Base-by-base conservation (phyloP, 2,797 vertebrate species). In the Peromyscus eremicus region DNA sequence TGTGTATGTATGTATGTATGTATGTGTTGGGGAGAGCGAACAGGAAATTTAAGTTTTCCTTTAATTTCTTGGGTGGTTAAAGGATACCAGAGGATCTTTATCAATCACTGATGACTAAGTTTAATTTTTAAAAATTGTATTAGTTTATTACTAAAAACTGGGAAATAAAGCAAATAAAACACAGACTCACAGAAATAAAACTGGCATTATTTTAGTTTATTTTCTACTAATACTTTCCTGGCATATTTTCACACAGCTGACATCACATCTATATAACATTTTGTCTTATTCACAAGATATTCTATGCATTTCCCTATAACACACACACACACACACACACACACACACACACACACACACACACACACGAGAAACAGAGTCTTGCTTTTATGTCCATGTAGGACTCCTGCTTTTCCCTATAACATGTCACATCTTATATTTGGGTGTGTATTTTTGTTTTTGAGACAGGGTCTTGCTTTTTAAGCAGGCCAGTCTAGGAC, bases 111-210 rank as follows among this genome's bases (percentile, higher is more conserved):
- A 34, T 64, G 43, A 46, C n/a, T 86, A 91, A 46, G 12, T 88
- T 70, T 71, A 66, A 55, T 49, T 52, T 52, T 70, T 29, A 60
- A 92, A 64, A 80, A 37, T 19, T 34, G 25, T 21, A 40, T 86
- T 64, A 75, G 49, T 66, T 96, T 87, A 91, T 77, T 70, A 84
- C 52, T 80, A 68, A 95, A 92, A 96, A 96, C 43, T 88, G 23
- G 49, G 60, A 95, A 94, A 89, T 71, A 49, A 0, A 91, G 68
- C 27, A 91, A 94, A 92, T 52, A 86, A 97, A 94, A 73, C 2
- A 55, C 12, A 79, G 25, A 29, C 5, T 79, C 19, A 79, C 6
- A 92, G 70, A 96, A 89, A 92, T 60, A 92, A 46, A 80, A 80
- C 70, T 57, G 66, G 40, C 77, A 73, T 12, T 37, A 88, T 37